Percentiles rank a stretch among this genome's conserved stretches.
These are phyloP conservation scores for Sphaeramia orbicularis DNA, from an alignment of 2,797 vertebrate species.

Conservation along the genomic window DNA sequence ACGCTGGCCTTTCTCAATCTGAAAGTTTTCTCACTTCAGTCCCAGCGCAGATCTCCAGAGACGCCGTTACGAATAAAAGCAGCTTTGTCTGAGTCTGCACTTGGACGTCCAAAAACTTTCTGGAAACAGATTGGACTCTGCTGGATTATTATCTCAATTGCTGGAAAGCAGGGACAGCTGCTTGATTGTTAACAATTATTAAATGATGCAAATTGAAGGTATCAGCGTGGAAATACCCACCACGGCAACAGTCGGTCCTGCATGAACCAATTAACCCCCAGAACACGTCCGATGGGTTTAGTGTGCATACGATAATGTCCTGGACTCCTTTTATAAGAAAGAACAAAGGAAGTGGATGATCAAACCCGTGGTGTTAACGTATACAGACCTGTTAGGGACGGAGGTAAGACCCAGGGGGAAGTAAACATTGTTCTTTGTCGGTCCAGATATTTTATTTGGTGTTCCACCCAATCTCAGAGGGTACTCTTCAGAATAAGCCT, in stretches of 20 bases:
- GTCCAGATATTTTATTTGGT: too few relatives aligned
- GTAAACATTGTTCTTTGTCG: too few relatives aligned
- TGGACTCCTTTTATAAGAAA: too few relatives aligned
- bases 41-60: constrained; percentile 42
- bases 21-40: constrained; percentile 31
- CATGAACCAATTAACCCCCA: background rate
- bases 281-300: background rate
- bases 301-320: too few relatives aligned
- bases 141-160: constrained; percentile 36
- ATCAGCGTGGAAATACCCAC: background rate
- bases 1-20: constrained; percentile 13
- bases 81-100: constrained; percentile 57
- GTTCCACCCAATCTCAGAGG: too few relatives aligned
- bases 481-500: too few relatives aligned
- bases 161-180: constrained; percentile 40
- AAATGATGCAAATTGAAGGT: constrained; percentile 3
- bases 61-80: constrained; percentile 29
- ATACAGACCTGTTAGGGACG: too few relatives aligned
- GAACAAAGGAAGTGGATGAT: too few relatives aligned
- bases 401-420: too few relatives aligned
- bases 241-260: background rate
- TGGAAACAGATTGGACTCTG: constrained; percentile 19
- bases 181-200: constrained; percentile 32
- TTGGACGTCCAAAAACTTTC: constrained; percentile 21
- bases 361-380: too few relatives aligned